Evolutionary conservation across 2,888 invertebrate genomes (phyloP), one percentile per base, ranked within the genome.

Genomic region (Oscheius sp.): DNA sequence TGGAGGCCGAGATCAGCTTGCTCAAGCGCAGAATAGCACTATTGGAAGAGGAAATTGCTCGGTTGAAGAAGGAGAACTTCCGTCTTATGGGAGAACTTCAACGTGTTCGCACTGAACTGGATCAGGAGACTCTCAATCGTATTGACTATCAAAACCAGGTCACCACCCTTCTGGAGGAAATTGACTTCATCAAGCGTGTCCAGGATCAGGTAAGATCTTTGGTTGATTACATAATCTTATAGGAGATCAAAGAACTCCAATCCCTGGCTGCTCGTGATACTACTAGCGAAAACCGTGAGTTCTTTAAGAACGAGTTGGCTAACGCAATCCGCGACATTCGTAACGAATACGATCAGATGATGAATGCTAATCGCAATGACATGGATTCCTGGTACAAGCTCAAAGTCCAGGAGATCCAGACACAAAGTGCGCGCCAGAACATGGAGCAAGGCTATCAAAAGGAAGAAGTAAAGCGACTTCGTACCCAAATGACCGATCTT

Each of bases 261-360:
- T 87, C 88, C 22, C 83, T 88, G 68, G 88, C 88, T 14, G 87
- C 88, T 80, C 82, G 88, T 26, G 89, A 89, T 81, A 88, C 89
- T 3, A 88, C 88, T 6, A 86, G 86, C 51, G 89, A 89, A 81
- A 88, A 89, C 86, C 85, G 89, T 20, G 88, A 89, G 77, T 89
- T 86, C 87, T 89, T 89, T 88, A 88, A 88, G 86, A 89, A 87
- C 78, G 89, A 89, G 75, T 80, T 89, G 72, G 86, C 87, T 5
- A 84, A 86, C 68, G 88, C 88, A 54, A 87, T 89, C 76, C 82
- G 88, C 32, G 89, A 89, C 72, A 89, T 89, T 74, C 88, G 89
- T 73, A 86, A 67, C 86, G 87, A 80, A 87, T 88, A 83, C 80
- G 88, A 89, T 74, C 81, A 79, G 72, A 70, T 80, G 77, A 80